phyloP scores from a whole-genome alignment of 2,113 vertebrate genomes.

The Oenanthe oenanthe region DNA sequence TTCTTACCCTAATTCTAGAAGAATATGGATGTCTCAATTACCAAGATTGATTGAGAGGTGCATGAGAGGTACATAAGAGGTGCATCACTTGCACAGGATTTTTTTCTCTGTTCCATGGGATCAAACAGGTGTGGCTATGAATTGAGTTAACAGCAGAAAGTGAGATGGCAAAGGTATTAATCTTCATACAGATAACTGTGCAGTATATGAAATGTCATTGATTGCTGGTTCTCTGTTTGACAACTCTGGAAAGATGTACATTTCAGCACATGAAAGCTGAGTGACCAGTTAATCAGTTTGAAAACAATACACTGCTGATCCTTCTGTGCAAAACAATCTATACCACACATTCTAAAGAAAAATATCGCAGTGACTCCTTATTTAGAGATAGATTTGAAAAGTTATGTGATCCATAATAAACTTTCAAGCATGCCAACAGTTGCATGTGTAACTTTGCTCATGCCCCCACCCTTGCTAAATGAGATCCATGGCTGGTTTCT shows the following conservation, averaged over 20 bases:
- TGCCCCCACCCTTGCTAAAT: neutral
- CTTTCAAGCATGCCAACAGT: neutral
- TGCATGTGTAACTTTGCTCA: neutral
- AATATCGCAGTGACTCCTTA: neutral
- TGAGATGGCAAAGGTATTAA: neutral
- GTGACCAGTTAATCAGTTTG: neutral
- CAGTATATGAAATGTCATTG: neutral
- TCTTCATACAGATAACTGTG: neutral
- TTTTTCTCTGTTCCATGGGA: neutral
- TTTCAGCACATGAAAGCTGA: neutral
- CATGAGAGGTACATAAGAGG: neutral
- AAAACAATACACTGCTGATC: neutral
- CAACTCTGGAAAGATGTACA: neutral
- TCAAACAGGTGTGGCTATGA: neutral
- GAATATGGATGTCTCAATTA: neutral
- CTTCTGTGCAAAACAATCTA: neutral
- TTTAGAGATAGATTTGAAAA: neutral
- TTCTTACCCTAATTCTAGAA: neutral
- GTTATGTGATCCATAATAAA: neutral
- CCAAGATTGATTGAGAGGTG: neutral
- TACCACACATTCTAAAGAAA: neutral
- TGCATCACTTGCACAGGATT: neutral
- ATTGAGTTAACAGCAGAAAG: neutral
- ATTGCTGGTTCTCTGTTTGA: neutral
- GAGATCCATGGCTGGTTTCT: neutral